These are phyloP conservation scores for Smittia aterrima DNA, from an alignment of 2,888 invertebrate species.

Conservation along the genomic window DNA sequence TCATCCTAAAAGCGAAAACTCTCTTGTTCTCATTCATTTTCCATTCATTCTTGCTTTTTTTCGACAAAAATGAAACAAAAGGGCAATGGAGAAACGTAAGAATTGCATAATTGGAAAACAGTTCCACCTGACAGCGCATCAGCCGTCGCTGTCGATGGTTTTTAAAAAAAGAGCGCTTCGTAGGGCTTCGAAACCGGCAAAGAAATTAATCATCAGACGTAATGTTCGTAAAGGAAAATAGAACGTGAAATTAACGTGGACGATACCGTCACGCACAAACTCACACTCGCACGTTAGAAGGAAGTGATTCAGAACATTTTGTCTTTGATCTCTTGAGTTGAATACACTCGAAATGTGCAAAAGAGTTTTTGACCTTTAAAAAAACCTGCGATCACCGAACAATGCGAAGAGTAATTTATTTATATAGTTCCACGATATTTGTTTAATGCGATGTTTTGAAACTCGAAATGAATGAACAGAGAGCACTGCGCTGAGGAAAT, in stretches of 20 bases:
- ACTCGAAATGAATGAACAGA: background rate
- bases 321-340: background rate
- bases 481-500: background rate
- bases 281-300: background rate
- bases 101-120: constrained; percentile 32
- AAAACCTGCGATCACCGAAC: background rate
- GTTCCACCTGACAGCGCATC: constrained; percentile 13
- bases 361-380: constrained; percentile 5
- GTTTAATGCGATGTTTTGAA: background rate
- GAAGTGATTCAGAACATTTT: background rate
- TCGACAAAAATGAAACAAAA: background rate
- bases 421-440: background rate
- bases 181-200: background rate
- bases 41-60: too few species aligned
- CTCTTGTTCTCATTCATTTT: background rate
- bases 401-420: background rate
- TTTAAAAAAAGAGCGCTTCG: background rate
- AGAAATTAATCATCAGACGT: background rate
- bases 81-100: background rate
- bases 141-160: background rate
- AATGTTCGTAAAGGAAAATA: background rate
- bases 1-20: background rate
- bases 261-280: background rate
- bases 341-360: background rate
- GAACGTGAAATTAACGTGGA: background rate